Conservation (phyloP, 2,888 invertebrate species). For the Tinea semifulvella region DNA sequence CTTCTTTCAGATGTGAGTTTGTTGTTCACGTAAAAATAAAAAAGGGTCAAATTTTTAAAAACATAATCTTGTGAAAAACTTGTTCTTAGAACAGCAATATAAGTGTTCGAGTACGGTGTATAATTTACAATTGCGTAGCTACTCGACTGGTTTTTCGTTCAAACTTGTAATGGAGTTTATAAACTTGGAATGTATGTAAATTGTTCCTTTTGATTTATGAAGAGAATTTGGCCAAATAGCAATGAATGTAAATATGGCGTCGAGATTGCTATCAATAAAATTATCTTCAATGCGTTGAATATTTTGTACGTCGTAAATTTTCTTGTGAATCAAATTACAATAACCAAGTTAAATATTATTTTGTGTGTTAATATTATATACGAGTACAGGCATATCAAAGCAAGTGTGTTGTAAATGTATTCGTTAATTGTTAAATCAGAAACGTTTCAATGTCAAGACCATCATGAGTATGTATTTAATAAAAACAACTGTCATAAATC, state of each 20-base stretch:
- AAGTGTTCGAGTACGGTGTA: too few species aligned
- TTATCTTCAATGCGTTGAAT: constrained; percentile 5
- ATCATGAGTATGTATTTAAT: too few species aligned
- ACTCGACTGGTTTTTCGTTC: constrained; percentile 2
- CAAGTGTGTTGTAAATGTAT: too few species aligned
- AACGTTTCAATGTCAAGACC: too few species aligned
- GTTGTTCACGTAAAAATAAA: too few species aligned
- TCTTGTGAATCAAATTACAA: constrained; percentile 2
- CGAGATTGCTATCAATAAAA: neutral
- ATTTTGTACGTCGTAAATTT: neutral
- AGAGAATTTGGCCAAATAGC: constrained; percentile 10
- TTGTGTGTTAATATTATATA: too few species aligned
- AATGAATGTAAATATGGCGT: constrained; percentile 4
- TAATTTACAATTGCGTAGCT: neutral
- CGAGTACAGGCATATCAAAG: too few species aligned
- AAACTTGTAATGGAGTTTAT: constrained; percentile 12
- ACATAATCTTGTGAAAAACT: neutral
- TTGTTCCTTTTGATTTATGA: constrained; percentile 13
- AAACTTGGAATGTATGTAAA: constrained; percentile 10
- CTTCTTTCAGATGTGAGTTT: too few species aligned
- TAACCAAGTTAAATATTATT: neutral
- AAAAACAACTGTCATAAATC: too few species aligned
- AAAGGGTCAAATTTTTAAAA: neutral
- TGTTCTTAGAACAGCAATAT: too few species aligned
- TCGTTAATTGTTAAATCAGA: too few species aligned